phyloP scores from a whole-genome alignment of 2,113 vertebrate genomes.

The Datnioides undecimradiatus region DNA sequence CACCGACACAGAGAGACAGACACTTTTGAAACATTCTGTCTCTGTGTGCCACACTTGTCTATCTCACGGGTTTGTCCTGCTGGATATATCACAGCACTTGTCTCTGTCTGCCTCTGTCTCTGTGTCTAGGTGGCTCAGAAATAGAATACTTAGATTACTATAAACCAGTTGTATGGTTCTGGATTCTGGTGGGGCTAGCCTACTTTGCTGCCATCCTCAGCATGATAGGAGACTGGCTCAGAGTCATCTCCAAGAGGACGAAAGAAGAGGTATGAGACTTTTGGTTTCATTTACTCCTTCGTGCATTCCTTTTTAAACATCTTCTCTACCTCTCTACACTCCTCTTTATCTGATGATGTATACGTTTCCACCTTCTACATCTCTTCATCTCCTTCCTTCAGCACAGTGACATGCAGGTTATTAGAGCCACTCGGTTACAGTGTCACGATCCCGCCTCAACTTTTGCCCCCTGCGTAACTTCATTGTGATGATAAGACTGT shows the following conservation, averaged over 20 bases:
- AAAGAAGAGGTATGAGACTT: conserved; percentile 91
- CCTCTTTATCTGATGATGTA: background rate
- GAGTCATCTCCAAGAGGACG: conserved; percentile 94
- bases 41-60: background rate
- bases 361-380: background rate
- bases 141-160: conserved; percentile 94
- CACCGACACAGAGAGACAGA: background rate
- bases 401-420: conserved; percentile 5
- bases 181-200: conserved; percentile 95
- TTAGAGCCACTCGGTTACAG: background rate
- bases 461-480: conserved; percentile 65
- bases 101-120: conserved; percentile 39
- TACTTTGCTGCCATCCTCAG: conserved; percentile 97
- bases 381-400: background rate
- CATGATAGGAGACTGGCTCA: conserved; percentile 97
- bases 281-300: background rate
- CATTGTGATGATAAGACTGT: conserved; percentile 55
- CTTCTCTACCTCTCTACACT: background rate
- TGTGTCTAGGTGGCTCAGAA: conserved; percentile 89
- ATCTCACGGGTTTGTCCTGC: background rate
- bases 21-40: background rate
- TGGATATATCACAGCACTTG: background rate
- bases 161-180: conserved; percentile 96
- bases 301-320: background rate
- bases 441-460: conserved; percentile 34